These are phyloP conservation scores for Hyperoplus immaculatus DNA, from an alignment of 2,797 vertebrate species.

Conservation along the genomic window DNA sequence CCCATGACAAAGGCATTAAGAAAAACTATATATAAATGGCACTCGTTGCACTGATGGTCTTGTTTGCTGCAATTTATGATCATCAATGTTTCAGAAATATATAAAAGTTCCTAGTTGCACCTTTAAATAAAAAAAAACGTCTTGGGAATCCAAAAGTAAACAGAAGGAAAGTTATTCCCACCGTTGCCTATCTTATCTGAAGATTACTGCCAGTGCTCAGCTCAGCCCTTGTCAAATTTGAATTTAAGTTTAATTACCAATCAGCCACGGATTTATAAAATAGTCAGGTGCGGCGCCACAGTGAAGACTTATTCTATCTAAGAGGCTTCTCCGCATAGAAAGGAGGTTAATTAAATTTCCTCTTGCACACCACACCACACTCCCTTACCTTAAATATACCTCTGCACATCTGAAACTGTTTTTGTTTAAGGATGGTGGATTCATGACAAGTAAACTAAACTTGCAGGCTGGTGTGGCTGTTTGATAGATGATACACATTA, in stretches of 20 bases:
- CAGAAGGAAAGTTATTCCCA: neutral
- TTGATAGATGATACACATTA: slow-evolving; percentile 7
- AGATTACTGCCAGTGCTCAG: neutral
- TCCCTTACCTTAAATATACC: slow-evolving; percentile 10
- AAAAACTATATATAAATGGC: too few species aligned
- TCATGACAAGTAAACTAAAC: slow-evolving; percentile 11
- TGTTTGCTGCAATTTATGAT: too few species aligned
- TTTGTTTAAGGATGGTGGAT: neutral
- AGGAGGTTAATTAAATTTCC: slow-evolving; percentile 20
- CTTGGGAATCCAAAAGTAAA: neutral
- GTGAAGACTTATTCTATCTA: neutral
- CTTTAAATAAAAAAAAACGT: neutral
- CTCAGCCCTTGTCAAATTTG: slow-evolving; percentile 11
- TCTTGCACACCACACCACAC: neutral
- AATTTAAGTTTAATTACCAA: neutral
- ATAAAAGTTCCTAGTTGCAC: too few species aligned
- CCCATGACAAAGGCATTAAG: too few species aligned
- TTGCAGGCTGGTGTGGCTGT: neutral
- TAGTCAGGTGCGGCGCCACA: neutral
- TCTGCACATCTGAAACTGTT: slow-evolving; percentile 4
- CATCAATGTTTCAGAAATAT: too few species aligned
- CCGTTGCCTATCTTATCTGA: neutral
- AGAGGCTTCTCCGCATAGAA: neutral
- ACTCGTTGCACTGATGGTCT: too few species aligned
- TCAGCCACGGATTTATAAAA: neutral